Percentiles rank a stretch among this genome's conserved stretches.
These are phyloP conservation scores for Elachura formosa DNA, from an alignment of 2,113 vertebrate species.

Conservation along the genomic window DNA sequence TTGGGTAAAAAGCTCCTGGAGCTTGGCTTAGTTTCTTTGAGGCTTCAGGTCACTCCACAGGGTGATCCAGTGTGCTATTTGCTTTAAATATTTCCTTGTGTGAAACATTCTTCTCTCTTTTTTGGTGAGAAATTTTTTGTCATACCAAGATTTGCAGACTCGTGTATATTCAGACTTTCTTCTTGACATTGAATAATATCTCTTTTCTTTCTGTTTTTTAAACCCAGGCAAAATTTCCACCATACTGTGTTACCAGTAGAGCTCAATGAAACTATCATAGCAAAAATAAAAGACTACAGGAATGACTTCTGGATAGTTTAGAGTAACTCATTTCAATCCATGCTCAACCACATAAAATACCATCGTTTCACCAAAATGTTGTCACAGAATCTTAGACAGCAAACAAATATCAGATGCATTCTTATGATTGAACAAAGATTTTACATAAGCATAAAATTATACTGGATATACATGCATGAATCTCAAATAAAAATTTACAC, in stretches of 20 bases:
- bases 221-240: not conserved
- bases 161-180: not conserved
- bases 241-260: not conserved
- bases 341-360: not conserved
- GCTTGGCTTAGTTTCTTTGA: not conserved
- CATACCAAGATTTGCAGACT: not conserved
- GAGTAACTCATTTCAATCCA: not conserved
- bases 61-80: not conserved
- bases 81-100: not conserved
- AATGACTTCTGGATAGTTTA: not conserved
- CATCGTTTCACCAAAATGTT: not conserved
- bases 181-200: not conserved
- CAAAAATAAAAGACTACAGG: not conserved
- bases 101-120: not conserved
- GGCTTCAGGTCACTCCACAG: not conserved
- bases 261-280: not conserved
- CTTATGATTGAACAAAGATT: not conserved
- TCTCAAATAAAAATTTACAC: not conserved
- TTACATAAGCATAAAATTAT: not conserved
- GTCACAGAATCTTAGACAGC: not conserved
- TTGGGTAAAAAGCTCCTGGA: not conserved
- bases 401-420: not conserved
- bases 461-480: not conserved
- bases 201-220: not conserved
- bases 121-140: not conserved